phyloP scores from a whole-genome alignment of 2,888 invertebrate genomes.

The Desoria tigrina region DNA sequence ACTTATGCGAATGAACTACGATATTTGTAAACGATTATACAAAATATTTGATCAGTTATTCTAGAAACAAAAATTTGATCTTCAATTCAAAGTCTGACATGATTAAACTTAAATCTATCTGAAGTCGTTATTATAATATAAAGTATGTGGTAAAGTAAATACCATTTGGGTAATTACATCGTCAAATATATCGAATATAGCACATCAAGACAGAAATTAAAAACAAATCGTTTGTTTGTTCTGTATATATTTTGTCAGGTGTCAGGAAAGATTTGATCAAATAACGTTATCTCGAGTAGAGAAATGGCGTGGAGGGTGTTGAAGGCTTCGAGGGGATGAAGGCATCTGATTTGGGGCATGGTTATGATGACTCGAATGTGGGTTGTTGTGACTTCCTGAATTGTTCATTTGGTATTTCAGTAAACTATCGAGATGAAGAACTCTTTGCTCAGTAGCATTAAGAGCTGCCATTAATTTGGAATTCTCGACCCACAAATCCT shows the following conservation, averaged over 20 bases:
- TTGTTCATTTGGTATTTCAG: conserved; percentile 43
- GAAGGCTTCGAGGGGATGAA: conserved; percentile 19
- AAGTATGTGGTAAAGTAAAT: too few species aligned
- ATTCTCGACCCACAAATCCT: conserved; percentile 82
- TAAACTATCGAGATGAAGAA: conserved; percentile 44
- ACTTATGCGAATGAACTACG: too few species aligned
- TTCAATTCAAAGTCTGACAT: too few species aligned
- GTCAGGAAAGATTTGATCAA: not conserved
- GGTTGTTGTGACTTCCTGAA: not conserved
- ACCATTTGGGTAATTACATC: too few species aligned
- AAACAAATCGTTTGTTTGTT: too few species aligned
- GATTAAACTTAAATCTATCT: too few species aligned
- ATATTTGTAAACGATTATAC: too few species aligned
- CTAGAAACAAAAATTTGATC: too few species aligned
- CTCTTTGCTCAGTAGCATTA: conserved; percentile 62
- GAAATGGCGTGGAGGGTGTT: conserved; percentile 15
- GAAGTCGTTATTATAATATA: too few species aligned
- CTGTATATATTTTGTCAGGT: too few species aligned
- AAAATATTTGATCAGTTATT: too few species aligned
- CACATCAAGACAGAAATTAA: not conserved
- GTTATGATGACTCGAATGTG: not conserved
- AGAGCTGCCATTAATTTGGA: conserved; percentile 71
- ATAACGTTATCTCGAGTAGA: conserved; percentile 7
- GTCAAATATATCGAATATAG: not conserved
- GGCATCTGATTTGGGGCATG: conserved; percentile 4